Base-by-base conservation (phyloP, 2,797 vertebrate genomes). In the Triplophysa yarkandensis region DNA sequence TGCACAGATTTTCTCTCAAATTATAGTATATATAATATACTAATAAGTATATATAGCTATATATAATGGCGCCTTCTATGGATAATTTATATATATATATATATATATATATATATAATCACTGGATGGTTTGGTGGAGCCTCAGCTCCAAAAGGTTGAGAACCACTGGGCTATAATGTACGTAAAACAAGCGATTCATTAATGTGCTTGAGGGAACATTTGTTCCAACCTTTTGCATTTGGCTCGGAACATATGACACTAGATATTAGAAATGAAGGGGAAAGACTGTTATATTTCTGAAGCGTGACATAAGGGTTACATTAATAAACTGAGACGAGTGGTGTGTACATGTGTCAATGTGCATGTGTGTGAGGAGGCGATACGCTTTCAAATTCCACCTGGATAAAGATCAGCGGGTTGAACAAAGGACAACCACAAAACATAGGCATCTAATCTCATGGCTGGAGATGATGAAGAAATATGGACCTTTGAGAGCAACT, bases 401-500 rank as follows among this genome's bases (percentile, higher is more conserved):
- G n/a, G 10, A 32, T 32, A 44, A 17, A 27, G 34, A 73, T 54
- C 48, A 63, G 14, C 50, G 30, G 9, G 27, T n/a, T 10, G 25
- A 43, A n/a, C 3, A 5, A 8, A 32, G 36, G 30, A 46, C 48
- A 74, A 25, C 60, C 27, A 39, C 61, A 32, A 73, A 65, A 74
- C 71, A 65, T 55, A 44, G 19, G 65, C 50, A 34, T 74, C 71
- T 19, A 64, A 17, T 57, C 17, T 46, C 4, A 43, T 7, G 41
- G 19, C 9, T 36, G 43, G 4, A 25, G 14, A 34, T 55, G 13
- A 66, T 63, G 7, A 13, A 13, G 57, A 66, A 74, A 19, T 3
- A 58, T 39, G 44, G 30, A 41, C 23, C 50, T 71, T 30, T 28
- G 32, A 52, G 23, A 39, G 44, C 32, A 39, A 28, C 3, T 50